phyloP scores from a whole-genome alignment of 92 coral and sea anemone species.

The Epizoanthus fatuus region DNA sequence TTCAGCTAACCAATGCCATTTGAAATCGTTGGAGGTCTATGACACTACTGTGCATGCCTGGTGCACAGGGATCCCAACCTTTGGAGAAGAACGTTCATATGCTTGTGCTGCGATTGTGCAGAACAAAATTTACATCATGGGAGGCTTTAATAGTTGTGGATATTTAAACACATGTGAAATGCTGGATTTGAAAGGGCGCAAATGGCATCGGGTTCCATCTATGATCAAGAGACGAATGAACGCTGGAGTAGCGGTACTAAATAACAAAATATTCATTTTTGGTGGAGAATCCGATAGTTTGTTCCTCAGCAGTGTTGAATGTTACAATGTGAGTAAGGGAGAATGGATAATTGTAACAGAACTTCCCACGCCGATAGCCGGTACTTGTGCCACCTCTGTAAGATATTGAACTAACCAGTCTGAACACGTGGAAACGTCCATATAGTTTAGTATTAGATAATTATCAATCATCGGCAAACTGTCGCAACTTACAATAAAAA shows the following conservation, averaged over 20 bases:
- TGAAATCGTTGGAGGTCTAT: slow-evolving; percentile 13
- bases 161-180: slow-evolving; percentile 63
- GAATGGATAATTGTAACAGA: slow-evolving; percentile 42
- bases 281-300: slow-evolving; percentile 64
- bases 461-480: too few relatives aligned
- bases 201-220: slow-evolving; percentile 57
- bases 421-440: too few relatives aligned
- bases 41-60: slow-evolving; percentile 27
- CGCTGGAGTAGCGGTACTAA: slow-evolving; percentile 52
- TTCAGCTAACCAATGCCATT: slow-evolving; percentile 21
- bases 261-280: slow-evolving; percentile 51
- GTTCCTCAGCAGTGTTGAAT: slow-evolving; percentile 62
- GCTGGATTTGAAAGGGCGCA: slow-evolving; percentile 14
- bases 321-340: slow-evolving; percentile 27
- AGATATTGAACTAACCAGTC: too few relatives aligned
- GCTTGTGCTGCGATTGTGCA: slow-evolving; percentile 56
- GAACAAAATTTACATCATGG: slow-evolving; percentile 57
- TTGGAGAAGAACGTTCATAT: slow-evolving; percentile 63
- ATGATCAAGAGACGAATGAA: slow-evolving; percentile 61
- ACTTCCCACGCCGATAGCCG: slow-evolving; percentile 60
- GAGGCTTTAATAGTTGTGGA: slow-evolving; percentile 58
- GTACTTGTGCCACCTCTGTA: slow-evolving; percentile 24
- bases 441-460: too few relatives aligned
- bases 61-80: slow-evolving; percentile 30
- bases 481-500: too few relatives aligned